Conservation (phyloP, 1,140 invertebrate species). For the Ruditapes philippinarum region DNA sequence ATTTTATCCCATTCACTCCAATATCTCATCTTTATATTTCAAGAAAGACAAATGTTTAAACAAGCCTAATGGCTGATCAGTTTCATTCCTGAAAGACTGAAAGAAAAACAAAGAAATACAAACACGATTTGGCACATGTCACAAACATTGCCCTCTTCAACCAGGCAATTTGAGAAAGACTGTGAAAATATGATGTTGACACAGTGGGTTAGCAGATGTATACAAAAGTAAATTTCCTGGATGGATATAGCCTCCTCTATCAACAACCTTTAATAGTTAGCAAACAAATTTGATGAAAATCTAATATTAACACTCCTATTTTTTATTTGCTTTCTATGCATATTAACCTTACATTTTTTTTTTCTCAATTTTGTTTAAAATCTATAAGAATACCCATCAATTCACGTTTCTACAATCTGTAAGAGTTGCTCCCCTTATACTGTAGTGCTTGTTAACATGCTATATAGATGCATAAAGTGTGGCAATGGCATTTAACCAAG, state of each 20-base stretch:
- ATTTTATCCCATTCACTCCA: background rate
- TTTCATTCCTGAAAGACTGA: constrained; percentile 9
- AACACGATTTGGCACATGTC: constrained; percentile 45
- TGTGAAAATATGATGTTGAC: constrained; percentile 46
- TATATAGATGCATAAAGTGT: too few species aligned
- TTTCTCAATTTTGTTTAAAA: background rate
- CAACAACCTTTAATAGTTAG: constrained; percentile 39
- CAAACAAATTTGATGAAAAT: constrained; percentile 47
- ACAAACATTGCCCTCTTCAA: background rate
- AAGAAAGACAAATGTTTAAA: constrained; percentile 45
- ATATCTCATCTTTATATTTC: background rate
- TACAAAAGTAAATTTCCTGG: constrained; percentile 17
- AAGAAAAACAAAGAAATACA: constrained; percentile 56
- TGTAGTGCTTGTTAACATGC: too few species aligned
- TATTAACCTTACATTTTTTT: background rate
- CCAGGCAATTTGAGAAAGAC: constrained; percentile 24
- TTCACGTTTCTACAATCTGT: too few species aligned
- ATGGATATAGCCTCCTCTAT: constrained; percentile 21
- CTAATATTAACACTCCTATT: constrained; percentile 31
- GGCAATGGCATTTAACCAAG: too few species aligned
- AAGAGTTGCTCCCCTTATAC: constrained; percentile 10
- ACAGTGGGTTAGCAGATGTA: background rate
- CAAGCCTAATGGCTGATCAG: constrained; percentile 47
- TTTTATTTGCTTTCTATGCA: background rate
- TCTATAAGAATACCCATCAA: too few species aligned